phyloP scores from a whole-genome alignment of 2,888 invertebrate genomes.

The Erebia epiphron region DNA sequence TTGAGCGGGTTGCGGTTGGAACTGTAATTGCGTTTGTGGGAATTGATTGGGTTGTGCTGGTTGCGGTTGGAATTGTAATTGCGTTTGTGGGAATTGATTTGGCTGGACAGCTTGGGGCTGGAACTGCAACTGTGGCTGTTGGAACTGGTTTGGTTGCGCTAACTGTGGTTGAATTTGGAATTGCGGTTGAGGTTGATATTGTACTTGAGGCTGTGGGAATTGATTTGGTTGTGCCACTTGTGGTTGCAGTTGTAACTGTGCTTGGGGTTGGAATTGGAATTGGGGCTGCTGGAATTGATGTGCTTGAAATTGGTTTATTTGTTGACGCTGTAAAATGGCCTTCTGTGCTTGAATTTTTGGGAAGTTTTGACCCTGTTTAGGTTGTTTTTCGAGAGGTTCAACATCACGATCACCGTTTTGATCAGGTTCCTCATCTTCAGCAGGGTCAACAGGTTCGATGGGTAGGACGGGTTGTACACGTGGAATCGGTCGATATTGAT shows the following conservation, averaged over 20 bases:
- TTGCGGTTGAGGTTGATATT: slow-evolving; percentile 33
- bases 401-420: slow-evolving; percentile 11
- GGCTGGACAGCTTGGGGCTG: slow-evolving; percentile 30
- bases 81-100: slow-evolving; percentile 41
- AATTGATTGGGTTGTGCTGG: slow-evolving; percentile 42
- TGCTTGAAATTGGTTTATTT: slow-evolving; percentile 44
- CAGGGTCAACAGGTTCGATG: slow-evolving; percentile 15
- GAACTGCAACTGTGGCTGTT: slow-evolving; percentile 26
- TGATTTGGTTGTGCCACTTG: slow-evolving; percentile 30
- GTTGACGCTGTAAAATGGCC: slow-evolving; percentile 50
- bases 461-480: slow-evolving; percentile 34
- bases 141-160: slow-evolving; percentile 41
- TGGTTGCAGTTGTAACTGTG: slow-evolving; percentile 13
- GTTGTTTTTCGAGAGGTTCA: slow-evolving; percentile 22
- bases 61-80: slow-evolving; percentile 18
- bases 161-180: slow-evolving; percentile 22
- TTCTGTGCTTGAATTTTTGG: slow-evolving; percentile 54
- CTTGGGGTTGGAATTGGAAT: slow-evolving; percentile 38
- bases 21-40: slow-evolving; percentile 39
- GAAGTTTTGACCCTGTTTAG: slow-evolving; percentile 39
- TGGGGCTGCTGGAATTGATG: slow-evolving; percentile 29
- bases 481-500: slow-evolving; percentile 46
- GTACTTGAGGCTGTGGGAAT: slow-evolving; percentile 24
- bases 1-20: slow-evolving; percentile 27
- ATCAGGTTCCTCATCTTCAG: slow-evolving; percentile 9